These are phyloP conservation scores for Cichladusa arquata DNA, from an alignment of 2,113 vertebrate genomes.

Conservation along the genomic window DNA sequence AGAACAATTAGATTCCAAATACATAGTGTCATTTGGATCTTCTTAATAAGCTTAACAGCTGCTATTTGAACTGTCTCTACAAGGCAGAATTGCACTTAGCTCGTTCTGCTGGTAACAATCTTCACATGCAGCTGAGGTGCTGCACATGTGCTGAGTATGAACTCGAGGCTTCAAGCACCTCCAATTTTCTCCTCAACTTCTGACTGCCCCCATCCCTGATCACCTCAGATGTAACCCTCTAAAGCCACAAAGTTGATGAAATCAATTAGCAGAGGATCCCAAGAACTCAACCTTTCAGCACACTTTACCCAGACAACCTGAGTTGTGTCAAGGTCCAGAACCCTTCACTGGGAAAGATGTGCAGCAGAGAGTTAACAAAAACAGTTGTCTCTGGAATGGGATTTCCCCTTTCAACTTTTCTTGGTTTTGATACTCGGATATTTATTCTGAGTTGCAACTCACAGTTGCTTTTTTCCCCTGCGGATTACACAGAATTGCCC, in stretches of 20 bases:
- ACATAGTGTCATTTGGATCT: not conserved
- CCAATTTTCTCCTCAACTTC: not conserved
- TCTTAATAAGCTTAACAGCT: not conserved
- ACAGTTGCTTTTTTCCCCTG: not conserved
- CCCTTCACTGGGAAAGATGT: not conserved
- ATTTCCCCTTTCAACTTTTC: not conserved
- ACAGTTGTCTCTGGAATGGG: accelerated
- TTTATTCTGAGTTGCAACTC: not conserved
- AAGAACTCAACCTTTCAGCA: not conserved
- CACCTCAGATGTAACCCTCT: not conserved
- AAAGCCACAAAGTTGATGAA: not conserved
- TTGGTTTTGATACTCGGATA: not conserved
- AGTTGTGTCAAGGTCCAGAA: not conserved
- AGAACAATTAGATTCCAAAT: not conserved
- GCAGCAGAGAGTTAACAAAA: not conserved
- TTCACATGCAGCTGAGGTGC: accelerated
- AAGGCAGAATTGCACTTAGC: not conserved
- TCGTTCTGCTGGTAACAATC: not conserved
- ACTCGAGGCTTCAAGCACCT: not conserved
- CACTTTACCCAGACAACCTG: accelerated
- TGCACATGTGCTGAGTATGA: accelerated
- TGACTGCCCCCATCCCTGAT: not conserved
- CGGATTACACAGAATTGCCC: not conserved
- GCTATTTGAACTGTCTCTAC: not conserved
- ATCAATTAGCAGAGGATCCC: not conserved